Conservation (phyloP, 2,888 invertebrate genomes). For the Acleris sparsana region DNA sequence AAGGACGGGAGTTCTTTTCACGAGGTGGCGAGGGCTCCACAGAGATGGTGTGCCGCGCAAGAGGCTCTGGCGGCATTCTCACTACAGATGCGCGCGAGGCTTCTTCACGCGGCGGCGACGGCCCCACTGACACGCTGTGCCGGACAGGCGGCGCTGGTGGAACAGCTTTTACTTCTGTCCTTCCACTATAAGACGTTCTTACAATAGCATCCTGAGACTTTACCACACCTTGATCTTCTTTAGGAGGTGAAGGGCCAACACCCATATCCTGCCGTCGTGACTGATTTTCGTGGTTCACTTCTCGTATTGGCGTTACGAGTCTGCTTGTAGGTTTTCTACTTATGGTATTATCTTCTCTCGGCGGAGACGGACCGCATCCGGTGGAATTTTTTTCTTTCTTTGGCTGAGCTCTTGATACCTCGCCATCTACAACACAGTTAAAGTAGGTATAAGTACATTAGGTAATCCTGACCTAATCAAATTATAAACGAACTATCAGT, state of each 20-base stretch:
- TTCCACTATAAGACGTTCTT: slow-evolving; percentile 1
- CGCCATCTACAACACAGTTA: slow-evolving; percentile 47
- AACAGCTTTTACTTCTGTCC: neutral
- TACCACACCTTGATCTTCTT: slow-evolving; percentile 48
- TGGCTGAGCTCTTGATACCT: slow-evolving; percentile 54
- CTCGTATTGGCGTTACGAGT: slow-evolving; percentile 77
- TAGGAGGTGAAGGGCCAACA: slow-evolving; percentile 73
- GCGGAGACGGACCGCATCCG: slow-evolving; percentile 86
- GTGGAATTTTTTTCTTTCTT: slow-evolving; percentile 75
- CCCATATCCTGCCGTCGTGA: slow-evolving; percentile 64
- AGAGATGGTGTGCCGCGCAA: slow-evolving; percentile 32
- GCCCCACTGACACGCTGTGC: slow-evolving; percentile 68
- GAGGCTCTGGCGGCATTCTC: slow-evolving; percentile 26
- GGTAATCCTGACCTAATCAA: too few species aligned
- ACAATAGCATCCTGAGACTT: too few species aligned
- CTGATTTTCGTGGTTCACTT: slow-evolving; percentile 46
- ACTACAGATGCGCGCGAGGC: slow-evolving; percentile 37
- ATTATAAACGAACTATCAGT: too few species aligned
- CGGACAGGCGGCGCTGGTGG: slow-evolving; percentile 45
- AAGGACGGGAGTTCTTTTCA: slow-evolving; percentile 9
- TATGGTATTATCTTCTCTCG: slow-evolving; percentile 64
- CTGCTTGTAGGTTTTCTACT: slow-evolving; percentile 51
- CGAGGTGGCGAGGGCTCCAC: slow-evolving; percentile 38
- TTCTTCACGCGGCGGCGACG: slow-evolving; percentile 71
- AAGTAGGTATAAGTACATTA: neutral